Percentiles rank a stretch among this genome's conserved stretches.
Conservation (phyloP, 2,113 vertebrate genomes). For the Vulpes vulpes region DNA sequence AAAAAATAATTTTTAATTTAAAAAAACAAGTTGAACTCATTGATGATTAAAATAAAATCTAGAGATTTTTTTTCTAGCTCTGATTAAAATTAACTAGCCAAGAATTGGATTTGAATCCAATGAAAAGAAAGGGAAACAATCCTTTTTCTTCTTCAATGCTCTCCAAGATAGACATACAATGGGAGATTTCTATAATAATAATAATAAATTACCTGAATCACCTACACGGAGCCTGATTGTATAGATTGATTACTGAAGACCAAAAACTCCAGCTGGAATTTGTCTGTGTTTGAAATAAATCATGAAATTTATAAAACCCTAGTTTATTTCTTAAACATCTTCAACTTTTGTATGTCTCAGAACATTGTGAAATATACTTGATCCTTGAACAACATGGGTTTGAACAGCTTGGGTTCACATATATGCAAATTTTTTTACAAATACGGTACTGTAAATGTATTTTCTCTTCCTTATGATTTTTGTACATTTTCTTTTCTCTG, state of each 20-base stretch:
- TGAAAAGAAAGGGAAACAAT: not conserved
- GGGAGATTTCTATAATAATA: not conserved
- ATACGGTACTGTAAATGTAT: not conserved
- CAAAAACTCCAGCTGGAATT: not conserved
- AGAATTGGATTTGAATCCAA: constrained; percentile 44
- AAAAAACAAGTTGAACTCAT: not conserved
- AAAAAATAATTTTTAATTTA: not conserved
- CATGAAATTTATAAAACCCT: not conserved
- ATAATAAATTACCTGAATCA: not conserved
- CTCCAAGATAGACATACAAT: not conserved
- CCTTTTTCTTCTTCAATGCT: not conserved
- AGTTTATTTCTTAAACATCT: not conserved
- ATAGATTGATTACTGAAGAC: not conserved
- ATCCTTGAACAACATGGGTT: not conserved
- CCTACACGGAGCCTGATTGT: not conserved
- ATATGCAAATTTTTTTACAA: not conserved
- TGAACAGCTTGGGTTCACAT: not conserved
- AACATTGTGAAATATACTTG: not conserved
- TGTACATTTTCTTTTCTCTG: not conserved
- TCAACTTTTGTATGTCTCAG: not conserved
- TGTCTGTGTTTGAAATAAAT: not conserved
- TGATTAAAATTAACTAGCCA: constrained; percentile 16
- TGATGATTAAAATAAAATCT: constrained; percentile 41
- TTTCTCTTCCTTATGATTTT: not conserved
- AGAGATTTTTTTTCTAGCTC: not conserved